Evolutionary conservation across 2,888 invertebrate species (phyloP), one percentile per base, ranked within the genome.

Genomic region (Heteromyza rotundicornis): DNA sequence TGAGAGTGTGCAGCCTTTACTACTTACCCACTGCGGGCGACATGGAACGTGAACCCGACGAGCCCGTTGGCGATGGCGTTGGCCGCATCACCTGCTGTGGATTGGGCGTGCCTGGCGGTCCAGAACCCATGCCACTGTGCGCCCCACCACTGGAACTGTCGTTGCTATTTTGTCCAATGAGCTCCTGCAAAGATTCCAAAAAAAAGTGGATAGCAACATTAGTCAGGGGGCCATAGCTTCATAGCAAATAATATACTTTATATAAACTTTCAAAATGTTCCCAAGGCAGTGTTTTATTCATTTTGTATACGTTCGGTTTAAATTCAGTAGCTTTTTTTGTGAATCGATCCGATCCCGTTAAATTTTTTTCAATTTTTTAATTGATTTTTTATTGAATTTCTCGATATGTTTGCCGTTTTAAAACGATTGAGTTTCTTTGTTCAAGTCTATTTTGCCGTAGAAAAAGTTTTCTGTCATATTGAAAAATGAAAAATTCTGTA

Each of bases 21-120:
- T 69, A 89, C 93, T 87, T 82, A 95, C 95, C 95, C 85, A 95
- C 94, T 86, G 96, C 96, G 80, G 97, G 96, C 85, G 97, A 96
- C 93, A 96, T 96, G 85, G 96, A 96, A 86, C 96, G 90, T 78
- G 96, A 96, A 84, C 94, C 94, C 80, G 92, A 92, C 78, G 94
- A 94, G 84, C 95, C 94, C 81, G 95, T 95, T 78, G 95, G 95
- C 81, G 94, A 95, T 76, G 95, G 95, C 82, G 94, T 94, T 73
- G 95, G 95, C 85, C 94, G 91, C 92, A 94, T 89, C 83, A 89
- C 89, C 85, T 89, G 89, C 85, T 89, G 89, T 70, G 89, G 89
- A 84, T 89, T 90, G 73, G 90, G 89, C 71, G 89, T 83, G 59
- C 83, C 83, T 27, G 83, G 83, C 44, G 83, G 81, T 72, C 87